Conservation (phyloP, 23 tunicate genomes). For the Ciona savignyi region DNA sequence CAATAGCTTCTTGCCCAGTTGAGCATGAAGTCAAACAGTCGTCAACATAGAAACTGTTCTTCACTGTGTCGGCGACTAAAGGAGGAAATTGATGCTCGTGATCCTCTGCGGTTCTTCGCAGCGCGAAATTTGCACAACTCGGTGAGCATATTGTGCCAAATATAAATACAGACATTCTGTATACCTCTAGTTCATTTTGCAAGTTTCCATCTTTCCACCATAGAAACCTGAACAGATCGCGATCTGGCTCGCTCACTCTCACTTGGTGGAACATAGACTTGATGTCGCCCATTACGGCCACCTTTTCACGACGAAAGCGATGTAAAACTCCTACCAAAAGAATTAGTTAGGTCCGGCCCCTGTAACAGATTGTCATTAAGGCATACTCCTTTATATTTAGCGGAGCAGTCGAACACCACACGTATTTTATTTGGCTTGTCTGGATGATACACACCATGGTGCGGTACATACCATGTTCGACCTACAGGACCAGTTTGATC, state of each 20-base stretch:
- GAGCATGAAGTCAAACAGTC: conserved; percentile 24
- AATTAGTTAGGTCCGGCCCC: conserved; percentile 35
- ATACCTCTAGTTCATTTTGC: conserved; percentile 10
- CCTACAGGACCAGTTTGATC: background rate
- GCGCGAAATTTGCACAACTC: conserved; percentile 31
- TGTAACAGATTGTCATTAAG: too few relatives aligned
- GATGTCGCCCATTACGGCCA: conserved; percentile 17
- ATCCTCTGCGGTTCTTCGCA: conserved; percentile 23
- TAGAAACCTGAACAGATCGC: conserved; percentile 24
- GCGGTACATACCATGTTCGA: conserved; percentile 27
- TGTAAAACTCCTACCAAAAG: conserved; percentile 14
- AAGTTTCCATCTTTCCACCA: conserved; percentile 49
- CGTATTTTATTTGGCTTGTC: conserved; percentile 24
- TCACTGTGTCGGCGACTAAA: conserved; percentile 18
- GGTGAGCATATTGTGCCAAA: conserved; percentile 50
- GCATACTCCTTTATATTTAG: conserved; percentile 16
- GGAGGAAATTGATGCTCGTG: background rate
- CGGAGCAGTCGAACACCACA: conserved; percentile 51
- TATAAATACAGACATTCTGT: conserved; percentile 23
- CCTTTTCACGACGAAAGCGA: conserved; percentile 17
- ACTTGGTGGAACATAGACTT: conserved; percentile 32
- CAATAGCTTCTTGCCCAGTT: conserved; percentile 3
- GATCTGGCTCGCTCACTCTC: conserved; percentile 18
- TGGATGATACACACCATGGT: conserved; percentile 48
- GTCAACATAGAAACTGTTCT: conserved; percentile 50